Base-by-base conservation (phyloP, 2,113 vertebrate species). In the Peromyscus maniculatus region DNA sequence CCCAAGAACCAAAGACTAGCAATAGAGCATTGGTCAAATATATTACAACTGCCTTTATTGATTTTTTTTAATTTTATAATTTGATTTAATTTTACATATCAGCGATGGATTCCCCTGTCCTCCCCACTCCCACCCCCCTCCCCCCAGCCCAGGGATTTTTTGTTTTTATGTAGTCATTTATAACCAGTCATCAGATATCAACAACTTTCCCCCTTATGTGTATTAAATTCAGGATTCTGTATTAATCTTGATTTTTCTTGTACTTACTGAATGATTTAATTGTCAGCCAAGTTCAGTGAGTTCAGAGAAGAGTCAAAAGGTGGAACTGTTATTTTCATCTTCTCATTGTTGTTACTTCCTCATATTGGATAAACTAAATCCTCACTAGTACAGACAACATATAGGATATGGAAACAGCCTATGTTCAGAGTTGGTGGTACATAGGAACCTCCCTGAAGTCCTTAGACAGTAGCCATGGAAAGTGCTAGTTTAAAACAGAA, bases 201-300 rank as follows among this genome's bases (percentile, higher is more conserved):
- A 91, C 28, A 89, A 39, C 59, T 94, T 90, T 83, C 15, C 13
- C 52, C 91, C 24, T 69, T 94, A 66, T 8, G 2, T 67, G 43
- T 96, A 95, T 96, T 94, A 87, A 89, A 89, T 83, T 49, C 5
- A 94, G 57, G 4, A 57, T 22, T 96, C 36, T 71, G 3, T 33
- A 88, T 95, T 92, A 71, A 89, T 97, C 89, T 79, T 87, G 43
- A 93, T 84, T 94, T 95, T 94, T 84, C 83, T 75, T 59, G 84
- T 5, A 78, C 75, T 75, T 69, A 91, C 12, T 87, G 90, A 84
- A 93, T 69, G n/a, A 82, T 28, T 12, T 80, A 78, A 49, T 78
- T 80, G 26, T 59, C 62, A 95, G 43, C 15, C 57, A 88, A 66
- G 24, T 84, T 79, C 72, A 96, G 36, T 36, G 87, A 92, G 64